Base-by-base conservation (phyloP, 2,888 invertebrate species). In the Metalampra italica region DNA sequence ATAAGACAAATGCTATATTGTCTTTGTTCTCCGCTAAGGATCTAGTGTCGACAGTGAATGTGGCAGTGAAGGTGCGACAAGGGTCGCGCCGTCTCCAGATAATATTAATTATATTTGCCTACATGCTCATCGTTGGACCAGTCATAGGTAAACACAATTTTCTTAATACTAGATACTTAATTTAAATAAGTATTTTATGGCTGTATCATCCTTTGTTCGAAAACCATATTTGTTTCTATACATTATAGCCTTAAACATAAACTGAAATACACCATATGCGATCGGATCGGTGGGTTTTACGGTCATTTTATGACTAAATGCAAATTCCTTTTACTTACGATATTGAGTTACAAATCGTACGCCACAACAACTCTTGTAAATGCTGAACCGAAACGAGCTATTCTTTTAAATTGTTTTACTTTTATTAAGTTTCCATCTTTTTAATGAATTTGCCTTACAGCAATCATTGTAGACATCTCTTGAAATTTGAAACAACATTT, bases 111-210 rank as follows among this genome's bases (percentile, higher is more conserved):
- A 73, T 90, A 74, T 71, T 87, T 55, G 77, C 87, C 0, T 86
- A 89, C 61, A 87, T 90, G 83, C 72, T 90, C 71, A 82, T 89
- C 72, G 87, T 88, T 55, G 90, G 90, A 81, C 90, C 90, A 41
- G 84, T 88, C 43, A 65, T 89, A 59, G 90, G 90, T 90, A 84
- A 84, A 62, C 62, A 70, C 49, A 43, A 43, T 49, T 49, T 44
- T 37, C 49, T 40, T 29, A 43, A 3, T 34, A 34, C 13, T 12
- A 14, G 13, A 22, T 9, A 34, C 13, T 12, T 34, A 32, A 22
- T 9, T 47, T 44, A 37, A 47, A 36, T 38, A 30, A 45, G 45
- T 32, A 50, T 41, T 50, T 42, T 40, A 29, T 49, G 41, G 22
- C 29, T 11, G 11, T 34, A 45, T 40, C 36, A 13, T 37, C 13